Percentiles rank a stretch among this genome's conserved stretches.
Conservation (phyloP, 2,888 invertebrate species). For the Andricus quercusramuli region DNA sequence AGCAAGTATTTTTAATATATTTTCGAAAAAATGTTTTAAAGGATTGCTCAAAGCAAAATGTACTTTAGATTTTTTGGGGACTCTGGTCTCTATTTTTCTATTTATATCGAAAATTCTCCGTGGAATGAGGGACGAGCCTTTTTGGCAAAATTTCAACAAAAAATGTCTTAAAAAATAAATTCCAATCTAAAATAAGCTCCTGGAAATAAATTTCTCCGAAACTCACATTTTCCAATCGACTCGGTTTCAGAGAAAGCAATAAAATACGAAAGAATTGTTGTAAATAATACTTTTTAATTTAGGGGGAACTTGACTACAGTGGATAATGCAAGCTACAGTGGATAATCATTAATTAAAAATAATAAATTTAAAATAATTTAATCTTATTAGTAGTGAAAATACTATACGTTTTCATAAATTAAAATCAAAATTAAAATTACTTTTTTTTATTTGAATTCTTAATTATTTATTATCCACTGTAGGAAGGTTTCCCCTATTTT, state of each 20-base stretch:
- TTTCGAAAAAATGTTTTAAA: not conserved
- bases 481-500: no score
- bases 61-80: not conserved
- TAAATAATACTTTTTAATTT: not conserved
- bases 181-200: not conserved
- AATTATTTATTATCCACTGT: no score
- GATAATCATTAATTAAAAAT: no score
- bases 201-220: not conserved
- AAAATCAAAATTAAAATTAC: no score
- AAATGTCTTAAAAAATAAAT: not conserved
- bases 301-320: not conserved
- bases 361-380: no score
- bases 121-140: not conserved
- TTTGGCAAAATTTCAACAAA: constrained; percentile 8
- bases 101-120: not conserved
- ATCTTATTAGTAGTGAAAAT: no score
- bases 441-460: no score
- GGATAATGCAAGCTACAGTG: no score
- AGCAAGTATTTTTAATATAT: not conserved
- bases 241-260: not conserved
- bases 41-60: constrained; percentile 4
- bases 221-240: not conserved
- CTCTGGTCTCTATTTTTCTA: not conserved
- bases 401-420: no score
- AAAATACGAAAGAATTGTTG: constrained; percentile 5